Evolutionary conservation across 2,113 vertebrate species (phyloP).

Genomic region (Corapipo altera): DNA sequence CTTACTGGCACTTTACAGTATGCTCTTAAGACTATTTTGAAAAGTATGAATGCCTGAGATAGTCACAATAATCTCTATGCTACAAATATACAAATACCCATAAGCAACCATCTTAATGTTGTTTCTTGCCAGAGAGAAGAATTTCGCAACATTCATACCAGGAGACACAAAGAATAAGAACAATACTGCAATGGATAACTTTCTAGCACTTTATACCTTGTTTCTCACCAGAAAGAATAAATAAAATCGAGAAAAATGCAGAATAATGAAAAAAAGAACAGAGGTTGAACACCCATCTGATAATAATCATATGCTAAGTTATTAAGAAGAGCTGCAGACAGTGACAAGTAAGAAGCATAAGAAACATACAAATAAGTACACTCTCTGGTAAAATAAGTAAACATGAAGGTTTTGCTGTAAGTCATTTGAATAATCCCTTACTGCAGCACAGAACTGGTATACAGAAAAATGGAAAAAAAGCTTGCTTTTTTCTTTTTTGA

Average conservation of each 20-base stretch:
- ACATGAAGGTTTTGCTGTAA: background rate
- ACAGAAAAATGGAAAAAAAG: background rate
- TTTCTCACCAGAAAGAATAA: background rate
- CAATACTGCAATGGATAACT: background rate
- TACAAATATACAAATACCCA: background rate
- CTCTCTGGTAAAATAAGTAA: background rate
- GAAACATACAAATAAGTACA: background rate
- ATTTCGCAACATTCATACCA: background rate
- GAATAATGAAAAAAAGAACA: background rate
- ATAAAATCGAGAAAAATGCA: background rate
- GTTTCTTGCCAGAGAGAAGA: background rate
- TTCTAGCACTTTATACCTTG: background rate
- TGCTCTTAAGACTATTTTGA: background rate
- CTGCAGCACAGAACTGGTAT: background rate
- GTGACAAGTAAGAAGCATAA: background rate
- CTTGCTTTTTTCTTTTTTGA: background rate
- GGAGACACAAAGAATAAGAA: background rate
- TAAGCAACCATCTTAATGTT: background rate
- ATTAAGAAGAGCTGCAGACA: background rate
- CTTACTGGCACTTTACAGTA: background rate
- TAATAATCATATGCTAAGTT: background rate
- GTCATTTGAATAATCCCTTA: background rate
- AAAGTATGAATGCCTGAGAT: background rate
- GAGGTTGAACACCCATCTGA: background rate
- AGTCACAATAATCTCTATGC: background rate